A percentile compares a stretch with the other conserved stretches of the same genome.
Evolutionary conservation across 2,888 invertebrate genomes (phyloP).

Genomic region (Meliscaeva auricollis): DNA sequence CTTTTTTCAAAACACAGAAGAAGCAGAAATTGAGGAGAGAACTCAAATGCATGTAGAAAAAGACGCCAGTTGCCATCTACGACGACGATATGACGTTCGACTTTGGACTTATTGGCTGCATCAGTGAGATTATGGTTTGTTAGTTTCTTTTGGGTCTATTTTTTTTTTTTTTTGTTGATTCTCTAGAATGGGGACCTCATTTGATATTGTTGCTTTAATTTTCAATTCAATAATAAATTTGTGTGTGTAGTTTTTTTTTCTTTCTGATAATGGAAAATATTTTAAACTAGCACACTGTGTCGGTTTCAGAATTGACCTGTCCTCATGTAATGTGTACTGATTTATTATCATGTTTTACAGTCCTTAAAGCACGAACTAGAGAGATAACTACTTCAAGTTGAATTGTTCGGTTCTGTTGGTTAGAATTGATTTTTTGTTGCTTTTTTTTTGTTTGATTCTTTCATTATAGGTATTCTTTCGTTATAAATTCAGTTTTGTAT

Average conservation of each 20-base stretch:
- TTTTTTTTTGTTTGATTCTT: too few relatives aligned
- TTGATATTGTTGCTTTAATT: constrained; percentile 31
- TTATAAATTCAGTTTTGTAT: too few relatives aligned
- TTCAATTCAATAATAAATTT: constrained; percentile 1
- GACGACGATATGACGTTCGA: constrained; percentile 60
- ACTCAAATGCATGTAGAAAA: constrained; percentile 34
- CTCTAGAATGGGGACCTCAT: constrained; percentile 16
- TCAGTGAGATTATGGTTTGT: constrained; percentile 20
- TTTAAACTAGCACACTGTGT: constrained; percentile 60
- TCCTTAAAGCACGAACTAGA: neutral
- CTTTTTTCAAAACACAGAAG: constrained; percentile 17
- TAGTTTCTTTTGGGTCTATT: constrained; percentile 7
- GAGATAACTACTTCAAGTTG: constrained; percentile 11
- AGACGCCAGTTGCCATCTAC: constrained; percentile 35
- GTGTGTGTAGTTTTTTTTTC: constrained; percentile 30
- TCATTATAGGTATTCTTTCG: too few relatives aligned
- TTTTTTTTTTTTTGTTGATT: constrained; percentile 16
- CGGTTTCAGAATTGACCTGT: constrained; percentile 47
- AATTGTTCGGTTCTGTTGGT: neutral
- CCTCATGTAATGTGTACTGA: constrained; percentile 23
- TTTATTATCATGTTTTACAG: constrained; percentile 41
- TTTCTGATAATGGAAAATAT: constrained; percentile 26
- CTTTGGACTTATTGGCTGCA: constrained; percentile 60
- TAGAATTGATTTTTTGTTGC: too few relatives aligned
- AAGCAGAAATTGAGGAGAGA: constrained; percentile 12